Evolutionary conservation across 2,888 invertebrate genomes (phyloP), one percentile per base, ranked within the genome.

Genomic region (Caenorhabditis sulstoni): DNA sequence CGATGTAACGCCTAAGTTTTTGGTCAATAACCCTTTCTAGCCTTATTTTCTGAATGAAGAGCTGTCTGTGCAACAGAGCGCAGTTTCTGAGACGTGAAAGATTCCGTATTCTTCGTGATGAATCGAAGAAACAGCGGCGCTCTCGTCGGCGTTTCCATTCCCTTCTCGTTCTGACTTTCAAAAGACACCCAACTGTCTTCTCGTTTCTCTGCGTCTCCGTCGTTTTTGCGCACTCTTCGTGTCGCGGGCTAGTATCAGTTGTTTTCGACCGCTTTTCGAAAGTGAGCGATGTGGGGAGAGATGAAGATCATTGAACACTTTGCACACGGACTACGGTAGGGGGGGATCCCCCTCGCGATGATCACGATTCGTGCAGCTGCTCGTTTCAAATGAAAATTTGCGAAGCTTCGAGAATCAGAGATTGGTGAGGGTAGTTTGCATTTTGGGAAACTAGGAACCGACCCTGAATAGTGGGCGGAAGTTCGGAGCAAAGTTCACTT

Each of bases 261-360:
- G 49, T 66, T 66, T 57, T 66, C 57, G 37, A 16, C 37, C 55
- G 44, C 45, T 45, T 53, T 53, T 65, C 18, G 39, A 57, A 66
- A 58, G 59, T 50, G n/a, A 50, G 23, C 23, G 70, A 61, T 49
- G 37, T 1, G 11, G n/a, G 41, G 44, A 65, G 53, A 18, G 23
- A 11, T 18, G 16, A 41, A 45, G 20, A 62, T 62, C 62, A 55
- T 62, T 61, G 59, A 55, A 52, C 71, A 47, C 11, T 53, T 61
- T 16, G 29, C 29, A 7, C 3, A 7, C 3, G 29, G 29, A 5
- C 3, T 29, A 29, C 29, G 3, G 29, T 29, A 29, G 29, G 7
- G 29, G 29, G 7, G 29, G 3, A 29, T 29, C 29, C n/a, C n/a
- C n/a, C n/a, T n/a, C 22, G 50, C 7, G 55, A 50, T 23, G 50